A percentile compares a stretch with the other conserved stretches of the same genome.
Conservation (phyloP, 2,113 vertebrate genomes). For the Porphyrio hochstetteri region DNA sequence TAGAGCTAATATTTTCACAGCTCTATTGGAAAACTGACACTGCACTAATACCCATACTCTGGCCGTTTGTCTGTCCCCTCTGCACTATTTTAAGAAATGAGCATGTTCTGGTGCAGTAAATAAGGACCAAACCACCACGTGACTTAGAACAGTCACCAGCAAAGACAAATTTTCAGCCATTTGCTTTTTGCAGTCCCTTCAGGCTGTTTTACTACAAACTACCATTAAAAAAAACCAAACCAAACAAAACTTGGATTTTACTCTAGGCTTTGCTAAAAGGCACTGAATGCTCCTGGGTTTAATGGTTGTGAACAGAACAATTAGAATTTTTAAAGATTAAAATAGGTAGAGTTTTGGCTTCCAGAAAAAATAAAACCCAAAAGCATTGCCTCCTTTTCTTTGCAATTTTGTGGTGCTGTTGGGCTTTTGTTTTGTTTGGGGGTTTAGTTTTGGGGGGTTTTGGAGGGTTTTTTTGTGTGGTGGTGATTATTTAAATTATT, state of each 20-base stretch:
- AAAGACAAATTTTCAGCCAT: background rate
- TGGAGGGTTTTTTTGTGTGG: background rate
- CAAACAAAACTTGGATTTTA: background rate
- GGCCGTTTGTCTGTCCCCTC: conserved; percentile 27
- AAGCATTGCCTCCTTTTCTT: background rate
- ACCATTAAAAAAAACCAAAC: background rate
- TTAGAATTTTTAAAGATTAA: background rate
- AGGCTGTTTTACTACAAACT: background rate
- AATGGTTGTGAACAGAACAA: background rate
- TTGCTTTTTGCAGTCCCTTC: background rate
- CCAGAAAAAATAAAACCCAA: background rate
- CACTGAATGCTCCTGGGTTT: background rate
- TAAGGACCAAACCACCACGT: background rate
- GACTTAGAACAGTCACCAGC: background rate
- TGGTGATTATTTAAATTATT: background rate
- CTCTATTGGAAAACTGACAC: conserved; percentile 60
- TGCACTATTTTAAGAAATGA: conserved; percentile 7
- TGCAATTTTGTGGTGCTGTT: accelerated
- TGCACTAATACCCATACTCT: conserved; percentile 35
- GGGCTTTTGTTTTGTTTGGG: too few relatives aligned
- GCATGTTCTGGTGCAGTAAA: background rate
- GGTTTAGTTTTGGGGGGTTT: background rate
- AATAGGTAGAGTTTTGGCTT: background rate
- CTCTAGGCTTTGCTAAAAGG: background rate
- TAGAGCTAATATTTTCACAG: conserved; percentile 64